phyloP scores from a whole-genome alignment of 1,140 invertebrate genomes.

The Arion vulgaris region DNA sequence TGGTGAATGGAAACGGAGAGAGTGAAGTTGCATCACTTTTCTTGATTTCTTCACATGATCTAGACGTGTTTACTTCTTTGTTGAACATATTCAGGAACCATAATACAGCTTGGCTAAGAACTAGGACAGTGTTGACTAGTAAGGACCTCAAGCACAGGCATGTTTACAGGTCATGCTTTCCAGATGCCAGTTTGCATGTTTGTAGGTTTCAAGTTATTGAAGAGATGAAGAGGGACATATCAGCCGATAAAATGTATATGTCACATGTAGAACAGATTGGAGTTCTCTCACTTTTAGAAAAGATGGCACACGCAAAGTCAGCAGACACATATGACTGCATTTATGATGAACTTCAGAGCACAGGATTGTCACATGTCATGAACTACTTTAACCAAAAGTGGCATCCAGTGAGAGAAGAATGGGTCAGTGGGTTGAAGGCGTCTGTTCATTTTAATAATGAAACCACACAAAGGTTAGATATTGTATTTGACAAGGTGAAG shows the following conservation, averaged over 20 bases:
- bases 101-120: slow-evolving; percentile 7
- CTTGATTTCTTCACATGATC: slow-evolving; percentile 5
- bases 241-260: neutral
- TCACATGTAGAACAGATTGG: neutral
- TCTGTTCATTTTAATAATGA: slow-evolving; percentile 22
- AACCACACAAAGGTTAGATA: slow-evolving; percentile 3
- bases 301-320: neutral
- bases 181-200: slow-evolving; percentile 23
- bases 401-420: slow-evolving; percentile 11
- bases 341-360: neutral
- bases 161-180: slow-evolving; percentile 8
- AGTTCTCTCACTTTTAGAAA: neutral
- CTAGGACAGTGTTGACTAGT: slow-evolving; percentile 4
- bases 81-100: slow-evolving; percentile 14
- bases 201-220: slow-evolving; percentile 1
- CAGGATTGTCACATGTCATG: neutral
- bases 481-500: neutral
- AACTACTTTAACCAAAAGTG: slow-evolving; percentile 21
- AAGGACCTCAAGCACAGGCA: neutral
- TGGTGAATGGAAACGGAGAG: slow-evolving; percentile 20
- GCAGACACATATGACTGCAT: neutral
- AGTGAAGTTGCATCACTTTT: slow-evolving; percentile 16
- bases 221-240: slow-evolving; percentile 4
- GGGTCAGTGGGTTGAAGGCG: slow-evolving; percentile 17
- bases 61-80: slow-evolving; percentile 12